Conservation (phyloP, 1,140 invertebrate species). For the Euwallacea fornicatus region DNA sequence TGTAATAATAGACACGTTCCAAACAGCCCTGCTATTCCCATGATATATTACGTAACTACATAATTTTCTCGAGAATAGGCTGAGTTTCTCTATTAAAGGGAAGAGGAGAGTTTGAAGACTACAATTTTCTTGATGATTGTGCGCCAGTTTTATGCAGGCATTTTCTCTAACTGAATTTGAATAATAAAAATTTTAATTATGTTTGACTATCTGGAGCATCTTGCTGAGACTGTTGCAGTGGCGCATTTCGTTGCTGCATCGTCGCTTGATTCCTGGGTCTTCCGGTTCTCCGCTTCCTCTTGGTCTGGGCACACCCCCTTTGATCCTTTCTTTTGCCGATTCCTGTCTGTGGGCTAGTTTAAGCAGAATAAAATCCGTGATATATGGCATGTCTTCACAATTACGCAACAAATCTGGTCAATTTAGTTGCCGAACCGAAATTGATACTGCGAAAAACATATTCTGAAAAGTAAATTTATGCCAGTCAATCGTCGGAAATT, state of each 20-base stretch:
- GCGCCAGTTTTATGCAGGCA: background rate
- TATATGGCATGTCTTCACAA: too few species aligned
- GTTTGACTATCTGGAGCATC: too few species aligned
- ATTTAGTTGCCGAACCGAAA: background rate
- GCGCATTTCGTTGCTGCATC: too few species aligned
- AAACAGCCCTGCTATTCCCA: constrained; percentile 13
- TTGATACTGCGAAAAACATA: constrained; percentile 13
- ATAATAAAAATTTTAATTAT: background rate
- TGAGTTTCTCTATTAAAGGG: constrained; percentile 3
- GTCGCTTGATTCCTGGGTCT: too few species aligned
- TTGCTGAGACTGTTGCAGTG: too few species aligned
- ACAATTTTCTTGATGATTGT: too few species aligned
- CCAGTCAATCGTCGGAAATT: constrained; percentile 12
- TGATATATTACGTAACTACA: constrained; percentile 13
- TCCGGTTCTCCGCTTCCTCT: too few species aligned
- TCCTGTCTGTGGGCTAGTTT: too few species aligned
- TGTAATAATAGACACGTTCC: constrained; percentile 33
- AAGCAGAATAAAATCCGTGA: too few species aligned
- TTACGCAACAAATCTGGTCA: background rate
- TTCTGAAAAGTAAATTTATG: constrained; percentile 15
- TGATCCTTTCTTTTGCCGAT: too few species aligned
- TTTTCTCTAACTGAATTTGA: background rate
- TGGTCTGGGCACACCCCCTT: too few species aligned
- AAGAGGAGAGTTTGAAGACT: too few species aligned
- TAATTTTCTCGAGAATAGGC: background rate